Evolutionary conservation across 2,797 vertebrate species (phyloP), one percentile per base, ranked within the genome.

Genomic region (Halcyon leucocephala): DNA sequence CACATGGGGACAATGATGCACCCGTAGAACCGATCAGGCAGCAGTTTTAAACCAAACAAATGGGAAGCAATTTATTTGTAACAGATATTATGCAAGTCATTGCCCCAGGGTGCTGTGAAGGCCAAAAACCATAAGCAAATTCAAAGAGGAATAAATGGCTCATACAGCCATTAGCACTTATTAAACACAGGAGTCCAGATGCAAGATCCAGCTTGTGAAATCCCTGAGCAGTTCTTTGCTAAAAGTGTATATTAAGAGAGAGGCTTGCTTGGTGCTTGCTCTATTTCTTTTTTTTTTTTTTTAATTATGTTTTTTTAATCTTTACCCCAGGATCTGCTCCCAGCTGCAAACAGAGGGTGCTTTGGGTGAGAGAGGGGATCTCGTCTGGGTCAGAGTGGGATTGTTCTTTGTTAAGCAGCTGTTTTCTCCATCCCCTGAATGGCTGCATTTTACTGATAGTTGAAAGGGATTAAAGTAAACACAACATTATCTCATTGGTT

Each of bases 391-490:
- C 73, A 22, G 24, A 0, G 1, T 39, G 67, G 67, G 83, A 33
- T 65, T 42, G 31, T 48, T 37, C 78, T 55, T 86, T 86, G 65
- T 72, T 72, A 46, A 83, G 73, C 78, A 76, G 46, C 55, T 73
- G 67, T 80, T 93, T 70, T 58, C 67, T 39, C 64, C 64, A n/a
- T 72, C 17, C 60, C 17, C 31, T 80, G 49, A 65, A 61, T n/a
- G 55, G 65, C 52, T 88, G 76, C 39, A 17, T 92, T 92, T 54
- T 57, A 37, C 44, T 60, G 73, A 42, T 55, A 65, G 61, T 42
- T 93, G 69, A 37, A 80, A 82, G 24, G 77, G 82, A 93, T 86
- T 83, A 87, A 70, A 79, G 41, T 44, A 60, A 95, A 71, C 17
- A 21, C 58, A 51, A 7, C 3, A 0, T 26, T 52, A 16, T 89